Conservation (phyloP, 1,140 invertebrate species). For the Trypoxylus dichotomus region DNA sequence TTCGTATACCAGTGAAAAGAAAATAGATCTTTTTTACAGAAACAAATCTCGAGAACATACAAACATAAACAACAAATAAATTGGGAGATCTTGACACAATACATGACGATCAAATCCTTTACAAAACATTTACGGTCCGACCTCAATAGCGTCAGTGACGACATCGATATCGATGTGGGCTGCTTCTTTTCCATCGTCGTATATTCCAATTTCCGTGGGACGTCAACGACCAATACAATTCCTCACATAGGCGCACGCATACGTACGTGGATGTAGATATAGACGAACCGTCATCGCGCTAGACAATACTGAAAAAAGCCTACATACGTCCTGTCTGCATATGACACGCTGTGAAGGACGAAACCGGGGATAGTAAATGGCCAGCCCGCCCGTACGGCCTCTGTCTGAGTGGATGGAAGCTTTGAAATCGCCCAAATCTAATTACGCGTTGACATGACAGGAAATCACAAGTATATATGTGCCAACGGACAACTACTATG, state of each 20-base stretch:
- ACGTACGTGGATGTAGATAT: background rate
- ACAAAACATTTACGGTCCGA: too few relatives aligned
- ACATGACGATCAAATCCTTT: too few relatives aligned
- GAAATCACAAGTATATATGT: conserved; percentile 5
- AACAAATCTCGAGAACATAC: too few relatives aligned
- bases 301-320: background rate
- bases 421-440: conserved; percentile 16
- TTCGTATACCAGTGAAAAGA: too few relatives aligned
- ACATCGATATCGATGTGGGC: background rate
- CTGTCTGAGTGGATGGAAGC: conserved; percentile 1
- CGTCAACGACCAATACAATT: background rate
- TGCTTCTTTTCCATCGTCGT: background rate
- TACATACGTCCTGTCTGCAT: background rate
- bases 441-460: conserved; percentile 18
- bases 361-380: background rate
- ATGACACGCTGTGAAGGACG: background rate
- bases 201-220: conserved; percentile 7
- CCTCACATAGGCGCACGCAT: background rate
- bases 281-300: background rate
- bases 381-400: background rate
- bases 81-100: too few relatives aligned
- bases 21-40: too few relatives aligned
- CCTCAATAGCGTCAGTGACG: background rate
- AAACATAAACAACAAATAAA: too few relatives aligned
- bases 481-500: too few relatives aligned